Evolutionary conservation across 2,113 vertebrate genomes (phyloP), one percentile per base, ranked within the genome.

Genomic region (Excalfactoria chinensis): DNA sequence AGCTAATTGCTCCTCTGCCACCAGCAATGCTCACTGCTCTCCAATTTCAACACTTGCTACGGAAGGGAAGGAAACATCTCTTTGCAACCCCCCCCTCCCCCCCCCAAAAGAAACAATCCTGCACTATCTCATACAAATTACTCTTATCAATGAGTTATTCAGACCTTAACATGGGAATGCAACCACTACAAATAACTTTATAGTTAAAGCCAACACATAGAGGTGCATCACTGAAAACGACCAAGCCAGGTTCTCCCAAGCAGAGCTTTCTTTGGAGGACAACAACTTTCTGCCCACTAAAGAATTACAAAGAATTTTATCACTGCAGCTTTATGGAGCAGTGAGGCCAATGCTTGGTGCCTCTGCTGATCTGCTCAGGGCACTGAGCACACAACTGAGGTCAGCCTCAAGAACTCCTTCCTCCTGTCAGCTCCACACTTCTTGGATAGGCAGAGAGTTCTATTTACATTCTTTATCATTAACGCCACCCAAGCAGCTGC

Each of bases 401-500:
- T 73, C 73, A 89, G 68, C 49, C 37, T 68, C 19, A 28, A 69
- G 71, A 89, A 87, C 21, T 34, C 23, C 51, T 53, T 53, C 26
- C 23, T 21, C 40, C 21, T 2, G 0, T 51, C 53, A 82, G 87
- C 34, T 82, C 51, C 40, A 46, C 32, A 34, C 2, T 4, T 28
- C 62, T 51, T 23, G 49, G 56, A 80, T 2, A 43, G 55, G 77
- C 2, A 35, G 32, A 63, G 43, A 51, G 40, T 63, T 76, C 7
- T 55, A 69, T 88, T 89, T 73, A 79, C 64, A 46, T 3, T 41
- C 40, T 74, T 93, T 81, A 74, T 78, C 76, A 17, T 62, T 35
- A 40, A 46, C 72, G 56, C 51, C 35, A 53, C 63, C 51, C 73
- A 73, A 83, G 84, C 34, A 89, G 64, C 43, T 58, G 22, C 10